Base-by-base conservation (phyloP, 2,113 vertebrate species). In the Cervus canadensis region DNA sequence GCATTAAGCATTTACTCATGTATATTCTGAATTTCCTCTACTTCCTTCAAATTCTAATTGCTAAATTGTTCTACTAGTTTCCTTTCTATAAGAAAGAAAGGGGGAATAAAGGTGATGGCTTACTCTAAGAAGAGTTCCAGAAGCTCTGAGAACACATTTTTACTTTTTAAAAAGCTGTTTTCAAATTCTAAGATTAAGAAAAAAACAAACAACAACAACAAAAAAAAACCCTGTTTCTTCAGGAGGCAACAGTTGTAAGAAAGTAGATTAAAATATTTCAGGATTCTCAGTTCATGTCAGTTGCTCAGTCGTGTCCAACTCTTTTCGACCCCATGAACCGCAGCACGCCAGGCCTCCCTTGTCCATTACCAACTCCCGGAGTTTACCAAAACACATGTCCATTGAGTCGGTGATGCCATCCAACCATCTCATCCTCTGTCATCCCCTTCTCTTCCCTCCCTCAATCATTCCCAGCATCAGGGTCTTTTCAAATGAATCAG, bases 291-390 rank as follows among this genome's bases (percentile, higher is more conserved):
- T 36, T 67, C 16, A n/a, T 16, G n/a, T 67, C 33, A n/a, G 62
- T 64, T 3, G 0, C 17, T 67, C 33, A 67, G 64, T 67, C 4
- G 0, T 67, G 33, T 67, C 33, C 0, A 0, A 9, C 8, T 67
- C 4, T 64, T 64, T 67, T 17, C 1, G 4, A 21, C 8, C 8
- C 33, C 33, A n/a, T 67, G 64, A n/a, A 67, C n/a, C 0, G 0
- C 33, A 67, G 33, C 64, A 10, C n/a, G 1, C 33, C 33, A 67
- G 33, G 64, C 33, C 64, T 67, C 64, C 64, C 16, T 67, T 67
- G 8, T n/a, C 4, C 33, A 19, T 67, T 8, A 67, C 33, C 64
- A 67, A 19, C 33, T 36, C 64, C 33, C 60, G 7, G 30, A 64
- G 60, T 33, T 30, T 8, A 67, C 8, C 4, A 4, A 67, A 67